These are phyloP conservation scores for Esperia sulphurella DNA, from an alignment of 2,888 invertebrate species.

Conservation along the genomic window DNA sequence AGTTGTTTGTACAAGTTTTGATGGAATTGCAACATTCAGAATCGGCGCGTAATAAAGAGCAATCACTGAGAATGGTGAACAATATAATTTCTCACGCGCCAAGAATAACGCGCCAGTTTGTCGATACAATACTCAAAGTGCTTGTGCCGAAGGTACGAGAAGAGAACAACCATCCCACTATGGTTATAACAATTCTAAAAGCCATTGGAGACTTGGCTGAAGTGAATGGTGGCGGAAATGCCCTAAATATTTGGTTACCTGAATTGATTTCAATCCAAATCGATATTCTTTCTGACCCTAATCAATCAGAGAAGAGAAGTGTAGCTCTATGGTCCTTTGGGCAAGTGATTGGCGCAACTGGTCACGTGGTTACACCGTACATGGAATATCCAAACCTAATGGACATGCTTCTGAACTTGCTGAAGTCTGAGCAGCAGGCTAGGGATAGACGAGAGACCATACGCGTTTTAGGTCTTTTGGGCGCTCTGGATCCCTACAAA, in stretches of 20 bases:
- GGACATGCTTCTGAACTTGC: constrained; percentile 93
- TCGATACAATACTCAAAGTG: constrained; percentile 94
- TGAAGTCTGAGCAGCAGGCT: constrained; percentile 96
- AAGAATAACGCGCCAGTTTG: constrained; percentile 94
- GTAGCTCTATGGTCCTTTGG: constrained; percentile 97
- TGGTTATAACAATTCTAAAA: constrained; percentile 92
- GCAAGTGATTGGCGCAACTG: constrained; percentile 96
- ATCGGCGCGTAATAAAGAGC: constrained; percentile 96
- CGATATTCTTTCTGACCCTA: constrained; percentile 96
- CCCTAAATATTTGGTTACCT: constrained; percentile 93
- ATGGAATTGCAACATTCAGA: constrained; percentile 97
- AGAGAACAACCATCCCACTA: constrained; percentile 92
- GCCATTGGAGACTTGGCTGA: constrained; percentile 98
- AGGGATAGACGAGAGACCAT: constrained; percentile 94
- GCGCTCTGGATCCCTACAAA: constrained; percentile 98
- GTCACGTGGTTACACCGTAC: constrained; percentile 97
- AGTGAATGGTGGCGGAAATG: constrained; percentile 90
- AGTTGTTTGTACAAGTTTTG: constrained; percentile 93
- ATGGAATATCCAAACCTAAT: constrained; percentile 94
- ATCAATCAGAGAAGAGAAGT: constrained; percentile 95
- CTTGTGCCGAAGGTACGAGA: constrained; percentile 95
- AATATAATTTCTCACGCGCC: constrained; percentile 97
- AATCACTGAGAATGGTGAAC: constrained; percentile 96
- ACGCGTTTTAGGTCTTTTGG: constrained; percentile 94
- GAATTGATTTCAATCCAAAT: constrained; percentile 93